Base-by-base conservation (phyloP, 2,888 invertebrate genomes). In the Acronicta psi region DNA sequence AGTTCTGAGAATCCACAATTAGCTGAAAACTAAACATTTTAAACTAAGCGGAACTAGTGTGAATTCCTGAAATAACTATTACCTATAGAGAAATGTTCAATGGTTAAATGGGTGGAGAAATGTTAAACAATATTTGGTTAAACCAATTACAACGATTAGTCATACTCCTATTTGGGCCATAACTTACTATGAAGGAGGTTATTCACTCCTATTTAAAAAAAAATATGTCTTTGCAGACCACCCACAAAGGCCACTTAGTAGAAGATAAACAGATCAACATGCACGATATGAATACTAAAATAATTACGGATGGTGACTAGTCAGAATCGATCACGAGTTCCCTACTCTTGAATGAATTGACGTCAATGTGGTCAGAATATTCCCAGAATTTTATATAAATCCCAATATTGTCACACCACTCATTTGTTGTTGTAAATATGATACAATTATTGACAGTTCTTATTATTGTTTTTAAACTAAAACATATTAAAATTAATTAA, bases 311-410 rank as follows among this genome's bases (percentile, higher is more conserved):
- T 38, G 17, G 44, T 41, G 17, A 42, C 17, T 5, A 43, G 14
- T 67, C 20, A 36, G 20, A 16, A 16, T 38, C 34, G 4, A 18
- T 18, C 23, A 2, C 54, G 23, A 16, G 14, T 10, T 20, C 14
- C 23, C 3, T 25, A 23, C 42, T 18, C 36, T 40, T 54, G 53
- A 67, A 67, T 67, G 67, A 67, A 54, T 23, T 10, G 3, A 54
- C 72, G 67, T 68, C 67, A 71, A 18, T 47, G 71, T 14, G 68
- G 67, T 59, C 40, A 20, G 38, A 9, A 17, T 13, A 20, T 67
- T 67, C 72, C 29, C 31, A 46, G 72, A 68, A 59, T 25, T 34
- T 0, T 46, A 46, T 46, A 42, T 20, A 34, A 16, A 38, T 1
- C 13, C 11, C 7, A 16, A n/a, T 10, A n/a, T n/a, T n/a, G n/a